These are phyloP conservation scores for Parochlus steinenii DNA, from an alignment of 2,888 invertebrate genomes.

Conservation along the genomic window DNA sequence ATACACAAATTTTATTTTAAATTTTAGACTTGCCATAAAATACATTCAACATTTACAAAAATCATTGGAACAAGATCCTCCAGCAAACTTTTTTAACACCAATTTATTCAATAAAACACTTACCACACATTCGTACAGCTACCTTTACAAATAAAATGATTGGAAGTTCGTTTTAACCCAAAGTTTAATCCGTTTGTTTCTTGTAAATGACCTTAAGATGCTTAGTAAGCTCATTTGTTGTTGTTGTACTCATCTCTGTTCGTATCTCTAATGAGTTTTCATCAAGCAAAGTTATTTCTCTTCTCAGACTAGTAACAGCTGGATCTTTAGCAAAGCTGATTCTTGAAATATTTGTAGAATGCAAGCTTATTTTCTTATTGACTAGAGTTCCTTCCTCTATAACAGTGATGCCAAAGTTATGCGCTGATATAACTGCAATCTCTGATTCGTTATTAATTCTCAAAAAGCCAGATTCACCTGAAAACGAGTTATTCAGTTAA, in stretches of 20 bases:
- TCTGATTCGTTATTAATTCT: slow-evolving; percentile 38
- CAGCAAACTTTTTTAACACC: not conserved
- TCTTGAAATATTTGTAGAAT: slow-evolving; percentile 32
- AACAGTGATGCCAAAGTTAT: slow-evolving; percentile 43
- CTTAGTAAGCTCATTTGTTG: slow-evolving; percentile 32
- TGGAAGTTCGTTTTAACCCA: too few relatives aligned
- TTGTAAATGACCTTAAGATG: slow-evolving; percentile 38
- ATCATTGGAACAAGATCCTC: slow-evolving; percentile 19
- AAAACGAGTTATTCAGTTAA: too few relatives aligned
- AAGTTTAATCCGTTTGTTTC: slow-evolving; percentile 18
- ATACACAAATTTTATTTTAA: slow-evolving; percentile 1
- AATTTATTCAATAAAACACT: not conserved
- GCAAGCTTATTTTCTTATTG: slow-evolving; percentile 26
- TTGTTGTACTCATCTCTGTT: slow-evolving; percentile 38
- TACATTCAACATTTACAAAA: slow-evolving; percentile 22
- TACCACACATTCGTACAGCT: not conserved
- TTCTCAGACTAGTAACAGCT: slow-evolving; percentile 31
- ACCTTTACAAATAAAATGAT: not conserved
- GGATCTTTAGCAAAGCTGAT: slow-evolving; percentile 38
- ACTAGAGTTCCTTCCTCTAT: slow-evolving; percentile 38
- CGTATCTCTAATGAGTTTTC: slow-evolving; percentile 30
- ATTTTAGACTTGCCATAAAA: not conserved
- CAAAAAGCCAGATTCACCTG: slow-evolving; percentile 45
- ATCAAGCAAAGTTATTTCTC: slow-evolving; percentile 26
- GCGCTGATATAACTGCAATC: slow-evolving; percentile 38